A percentile compares a stretch with the other conserved stretches of the same genome.
Evolutionary conservation across 2,888 invertebrate species (phyloP).

Genomic region (Leucophenga montana): DNA sequence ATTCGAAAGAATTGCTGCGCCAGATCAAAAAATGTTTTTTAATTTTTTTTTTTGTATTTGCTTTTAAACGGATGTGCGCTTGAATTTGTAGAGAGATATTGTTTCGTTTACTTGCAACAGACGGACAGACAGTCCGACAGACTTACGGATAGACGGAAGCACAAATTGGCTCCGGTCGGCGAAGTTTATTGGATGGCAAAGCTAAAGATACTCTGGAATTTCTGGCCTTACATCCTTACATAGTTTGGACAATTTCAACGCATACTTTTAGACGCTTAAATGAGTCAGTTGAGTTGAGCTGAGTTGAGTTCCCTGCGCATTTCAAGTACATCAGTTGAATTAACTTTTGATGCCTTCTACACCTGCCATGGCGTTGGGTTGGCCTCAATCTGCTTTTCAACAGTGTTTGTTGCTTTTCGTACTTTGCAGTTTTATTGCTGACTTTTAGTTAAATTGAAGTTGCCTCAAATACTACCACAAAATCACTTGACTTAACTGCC

Average conservation of each 20-base stretch:
- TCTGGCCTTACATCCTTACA: too few species aligned
- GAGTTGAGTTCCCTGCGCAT: background rate
- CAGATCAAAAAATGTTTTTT: background rate
- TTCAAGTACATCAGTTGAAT: background rate
- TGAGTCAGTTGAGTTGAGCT: too few species aligned
- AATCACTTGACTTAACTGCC: background rate
- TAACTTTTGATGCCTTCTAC: too few species aligned
- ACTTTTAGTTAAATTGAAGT: slow-evolving; percentile 26
- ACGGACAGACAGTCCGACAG: background rate
- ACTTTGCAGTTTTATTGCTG: slow-evolving; percentile 9
- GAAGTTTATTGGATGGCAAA: slow-evolving; percentile 13
- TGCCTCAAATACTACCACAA: slow-evolving; percentile 13
- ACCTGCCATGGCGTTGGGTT: too few species aligned
- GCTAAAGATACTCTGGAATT: too few species aligned
- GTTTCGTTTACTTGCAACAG: background rate
- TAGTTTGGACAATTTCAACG: too few species aligned
- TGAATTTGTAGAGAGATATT: slow-evolving; percentile 7
- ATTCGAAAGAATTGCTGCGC: background rate
- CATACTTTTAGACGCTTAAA: background rate
- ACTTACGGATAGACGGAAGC: background rate
- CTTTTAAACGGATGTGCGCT: slow-evolving; percentile 4
- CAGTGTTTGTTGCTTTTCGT: background rate
- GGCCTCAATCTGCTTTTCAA: background rate
- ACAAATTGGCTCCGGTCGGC: slow-evolving; percentile 22
- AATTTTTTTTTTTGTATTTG: background rate